Percentiles rank a stretch among this genome's conserved stretches.
Evolutionary conservation across 2,888 invertebrate species (phyloP).

Genomic region (Hololepta plana): DNA sequence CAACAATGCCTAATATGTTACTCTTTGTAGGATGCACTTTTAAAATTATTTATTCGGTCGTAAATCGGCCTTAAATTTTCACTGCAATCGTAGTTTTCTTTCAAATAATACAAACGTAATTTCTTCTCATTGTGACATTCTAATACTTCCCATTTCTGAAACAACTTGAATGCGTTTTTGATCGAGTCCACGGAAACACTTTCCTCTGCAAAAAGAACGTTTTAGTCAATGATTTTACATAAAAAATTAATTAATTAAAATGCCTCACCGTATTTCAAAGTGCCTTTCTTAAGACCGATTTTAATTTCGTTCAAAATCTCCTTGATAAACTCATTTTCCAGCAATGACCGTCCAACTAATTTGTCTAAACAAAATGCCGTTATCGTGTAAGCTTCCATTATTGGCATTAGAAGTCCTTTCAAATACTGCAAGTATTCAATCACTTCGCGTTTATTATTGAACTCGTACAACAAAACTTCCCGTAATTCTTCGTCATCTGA

Average conservation of each 20-base stretch:
- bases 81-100: constrained; percentile 19
- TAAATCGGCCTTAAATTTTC: constrained; percentile 18
- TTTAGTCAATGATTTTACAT: constrained; percentile 9
- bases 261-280: constrained; percentile 41
- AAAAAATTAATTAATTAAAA: constrained; percentile 5
- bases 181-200: constrained; percentile 76
- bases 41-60: constrained; percentile 20
- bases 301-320: constrained; percentile 47
- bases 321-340: constrained; percentile 50
- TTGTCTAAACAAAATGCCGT: constrained; percentile 40
- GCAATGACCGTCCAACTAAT: constrained; percentile 33
- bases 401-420: constrained; percentile 44
- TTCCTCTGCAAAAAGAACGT: constrained; percentile 45
- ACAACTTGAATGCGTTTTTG: constrained; percentile 64
- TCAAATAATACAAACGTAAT: constrained; percentile 21
- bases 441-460: constrained; percentile 15
- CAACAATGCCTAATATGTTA: no score
- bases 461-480: constrained; percentile 17
- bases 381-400: constrained; percentile 55
- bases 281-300: constrained; percentile 37
- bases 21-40: no score
- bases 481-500: constrained; percentile 22
- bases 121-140: constrained; percentile 32
- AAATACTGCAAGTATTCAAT: constrained; percentile 21
- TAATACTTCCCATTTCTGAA: constrained; percentile 65